A percentile compares a stretch with the other conserved stretches of the same genome.
phyloP scores from a whole-genome alignment of 2,888 invertebrate genomes.

The Polia nebulosa region DNA sequence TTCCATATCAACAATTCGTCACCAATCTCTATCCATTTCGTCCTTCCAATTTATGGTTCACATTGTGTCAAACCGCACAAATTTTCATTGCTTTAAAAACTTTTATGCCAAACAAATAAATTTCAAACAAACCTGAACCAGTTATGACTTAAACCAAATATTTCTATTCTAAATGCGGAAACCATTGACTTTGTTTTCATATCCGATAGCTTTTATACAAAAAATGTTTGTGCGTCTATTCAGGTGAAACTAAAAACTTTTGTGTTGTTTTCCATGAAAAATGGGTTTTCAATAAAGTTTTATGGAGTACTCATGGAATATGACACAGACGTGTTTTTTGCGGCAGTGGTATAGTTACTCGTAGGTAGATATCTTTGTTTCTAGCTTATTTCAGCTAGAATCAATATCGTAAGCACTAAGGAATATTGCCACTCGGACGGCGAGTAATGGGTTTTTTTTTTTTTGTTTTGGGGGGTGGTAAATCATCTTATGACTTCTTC shows the following conservation, averaged over 20 bases:
- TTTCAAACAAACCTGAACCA: conserved; percentile 2
- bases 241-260: conserved; percentile 8
- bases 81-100: not conserved
- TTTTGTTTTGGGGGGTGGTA: too few species aligned
- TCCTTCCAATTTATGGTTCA: not conserved
- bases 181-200: conserved; percentile 6
- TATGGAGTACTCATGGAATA: too few species aligned
- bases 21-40: not conserved
- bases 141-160: conserved; percentile 15
- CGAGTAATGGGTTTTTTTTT: too few species aligned
- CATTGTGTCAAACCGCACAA: not conserved
- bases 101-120: not conserved
- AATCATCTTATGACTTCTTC: too few species aligned
- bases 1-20: not conserved
- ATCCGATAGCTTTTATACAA: not conserved
- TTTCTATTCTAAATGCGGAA: conserved; percentile 23
- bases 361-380: too few species aligned
- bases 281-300: not conserved
- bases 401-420: too few species aligned
- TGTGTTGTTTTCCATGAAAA: conserved; percentile 6
- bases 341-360: too few species aligned
- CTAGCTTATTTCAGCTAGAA: too few species aligned
- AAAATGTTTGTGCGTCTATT: conserved; percentile 17
- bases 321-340: too few species aligned
- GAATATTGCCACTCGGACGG: too few species aligned